Conservation (phyloP, 2,888 invertebrate genomes). For the Drosophila crucigera region DNA sequence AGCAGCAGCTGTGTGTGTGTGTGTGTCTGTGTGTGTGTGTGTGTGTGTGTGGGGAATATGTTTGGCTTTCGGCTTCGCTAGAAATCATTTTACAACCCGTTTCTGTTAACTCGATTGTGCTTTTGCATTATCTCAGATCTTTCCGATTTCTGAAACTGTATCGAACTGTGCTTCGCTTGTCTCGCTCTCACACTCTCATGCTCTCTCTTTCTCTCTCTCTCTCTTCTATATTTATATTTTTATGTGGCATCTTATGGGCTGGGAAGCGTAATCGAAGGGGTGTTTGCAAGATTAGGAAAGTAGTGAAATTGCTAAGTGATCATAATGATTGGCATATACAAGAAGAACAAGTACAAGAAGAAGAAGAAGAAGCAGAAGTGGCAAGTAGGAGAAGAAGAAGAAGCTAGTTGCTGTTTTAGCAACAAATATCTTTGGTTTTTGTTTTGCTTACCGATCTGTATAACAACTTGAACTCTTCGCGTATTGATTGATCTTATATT, state of each 20-base stretch:
- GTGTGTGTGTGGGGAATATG: slow-evolving; percentile 10
- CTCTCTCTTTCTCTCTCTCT: not conserved
- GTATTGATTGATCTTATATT: not conserved
- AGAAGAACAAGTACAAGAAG: not conserved
- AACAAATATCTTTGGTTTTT: not conserved
- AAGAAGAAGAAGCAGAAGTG: not conserved
- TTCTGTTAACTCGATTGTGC: slow-evolving; percentile 65
- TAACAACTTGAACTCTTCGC: not conserved
- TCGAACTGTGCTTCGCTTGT: slow-evolving; percentile 4
- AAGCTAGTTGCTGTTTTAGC: no score
- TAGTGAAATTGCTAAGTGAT: not conserved
- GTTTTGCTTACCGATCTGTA: not conserved
- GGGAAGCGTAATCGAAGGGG: not conserved
- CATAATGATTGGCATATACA: not conserved
- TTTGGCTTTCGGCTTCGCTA: slow-evolving; percentile 41
- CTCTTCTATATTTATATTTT: not conserved
- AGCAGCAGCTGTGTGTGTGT: slow-evolving; percentile 60
- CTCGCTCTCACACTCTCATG: not conserved
- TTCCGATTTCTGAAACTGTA: slow-evolving; percentile 45
- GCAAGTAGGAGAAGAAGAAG: not conserved
- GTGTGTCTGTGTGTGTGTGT: slow-evolving; percentile 15
- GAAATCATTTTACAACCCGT: slow-evolving; percentile 65
- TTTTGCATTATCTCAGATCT: slow-evolving; percentile 69
- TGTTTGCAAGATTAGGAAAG: not conserved
- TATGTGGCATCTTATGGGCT: not conserved